Evolutionary conservation across 2,888 invertebrate genomes (phyloP), one percentile per base, ranked within the genome.

Genomic region (Muscina levida): DNA sequence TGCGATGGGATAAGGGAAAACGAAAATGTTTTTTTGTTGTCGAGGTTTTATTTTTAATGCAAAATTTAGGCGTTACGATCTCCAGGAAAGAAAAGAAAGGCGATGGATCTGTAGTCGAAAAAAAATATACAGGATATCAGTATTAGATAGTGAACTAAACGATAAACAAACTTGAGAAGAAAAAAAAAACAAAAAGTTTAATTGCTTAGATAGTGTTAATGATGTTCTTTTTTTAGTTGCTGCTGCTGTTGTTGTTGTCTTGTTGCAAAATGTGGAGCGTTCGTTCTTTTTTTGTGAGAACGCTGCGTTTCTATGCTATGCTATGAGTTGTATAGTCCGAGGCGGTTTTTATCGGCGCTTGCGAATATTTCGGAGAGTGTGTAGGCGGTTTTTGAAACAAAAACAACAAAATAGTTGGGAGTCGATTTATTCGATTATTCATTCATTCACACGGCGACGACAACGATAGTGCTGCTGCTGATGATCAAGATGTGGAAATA

Each of bases 311-410:
- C 39, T 37, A 37, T 17, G n/a, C n/a, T n/a, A n/a, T n/a, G n/a
- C n/a, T n/a, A 42, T 42, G 17, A 17, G 10, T 51, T 51, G n/a
- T n/a, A n/a, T n/a, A n/a, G n/a, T n/a, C n/a, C n/a, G n/a, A n/a
- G n/a, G n/a, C n/a, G n/a, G n/a, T n/a, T 15, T 5, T 2, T 59
- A 3, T 3, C 31, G 31, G 8, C 31, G 31, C 31, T 31, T 31
- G 31, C 31, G 8, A 8, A 31, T 31, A 31, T 5, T 31, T 31
- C 8, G 31, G 31, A n/a, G n/a, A n/a, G 51, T 51, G 42, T 22
- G 77, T 77, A 72, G 77, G 81, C 73, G 81, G 81, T 56, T 76
- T n/a, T 19, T 66, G 72, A 76, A 72, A 31, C 8, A 77, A 77
- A 80, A 80, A 80, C 4, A 31, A 5, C 31, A 31, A n/a, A n/a